These are phyloP conservation scores for Ptilonorhynchus violaceus DNA, from an alignment of 2,113 vertebrate genomes.

Conservation along the genomic window DNA sequence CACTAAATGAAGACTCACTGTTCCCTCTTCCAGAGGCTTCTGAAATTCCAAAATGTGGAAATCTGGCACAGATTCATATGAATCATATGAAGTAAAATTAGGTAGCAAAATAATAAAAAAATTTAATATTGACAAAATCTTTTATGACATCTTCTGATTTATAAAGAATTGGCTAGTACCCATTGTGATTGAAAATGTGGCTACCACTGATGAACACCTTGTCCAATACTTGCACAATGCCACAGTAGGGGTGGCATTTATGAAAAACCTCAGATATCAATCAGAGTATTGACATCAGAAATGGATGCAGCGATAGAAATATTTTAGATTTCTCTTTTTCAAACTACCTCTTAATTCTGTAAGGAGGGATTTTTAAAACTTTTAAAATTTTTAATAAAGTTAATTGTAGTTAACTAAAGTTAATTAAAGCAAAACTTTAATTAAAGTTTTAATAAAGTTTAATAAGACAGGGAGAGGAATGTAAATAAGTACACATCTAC, in stretches of 20 bases:
- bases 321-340: neutral
- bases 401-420: too few species aligned
- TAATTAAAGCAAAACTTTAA: too few species aligned
- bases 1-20: neutral
- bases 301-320: neutral
- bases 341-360: neutral
- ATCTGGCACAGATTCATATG: neutral
- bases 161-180: neutral
- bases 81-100: neutral
- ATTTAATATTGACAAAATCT: neutral
- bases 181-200: neutral
- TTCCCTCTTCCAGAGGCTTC: neutral
- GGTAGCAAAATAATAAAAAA: neutral
- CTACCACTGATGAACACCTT: neutral
- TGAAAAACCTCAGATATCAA: neutral
- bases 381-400: too few species aligned
- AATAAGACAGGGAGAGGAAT: neutral
- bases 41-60: neutral
- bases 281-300: neutral
- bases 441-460: too few species aligned
- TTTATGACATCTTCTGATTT: neutral
- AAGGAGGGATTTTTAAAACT: neutral
- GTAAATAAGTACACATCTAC: neutral
- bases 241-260: neutral
- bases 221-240: neutral